Evolutionary conservation across 2,113 vertebrate genomes (phyloP).

Genomic region (Romanogobio albipinnatus): DNA sequence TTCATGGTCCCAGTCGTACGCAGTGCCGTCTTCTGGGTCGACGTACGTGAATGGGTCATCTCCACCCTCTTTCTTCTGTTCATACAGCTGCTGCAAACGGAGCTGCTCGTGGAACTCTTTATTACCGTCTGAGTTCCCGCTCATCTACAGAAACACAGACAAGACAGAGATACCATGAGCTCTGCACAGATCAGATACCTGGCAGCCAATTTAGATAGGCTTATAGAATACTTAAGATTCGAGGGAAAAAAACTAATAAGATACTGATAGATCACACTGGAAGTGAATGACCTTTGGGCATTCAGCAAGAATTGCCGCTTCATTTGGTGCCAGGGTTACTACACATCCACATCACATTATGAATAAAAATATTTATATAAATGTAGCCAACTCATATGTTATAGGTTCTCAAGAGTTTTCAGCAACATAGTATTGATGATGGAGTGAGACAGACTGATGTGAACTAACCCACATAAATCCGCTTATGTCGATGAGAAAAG

Average conservation of each 20-base stretch:
- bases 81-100: conserved; percentile 86
- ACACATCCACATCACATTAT: too few relatives aligned
- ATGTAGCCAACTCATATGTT: too few relatives aligned
- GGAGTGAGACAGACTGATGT: not conserved
- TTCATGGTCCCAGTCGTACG: conserved; percentile 92
- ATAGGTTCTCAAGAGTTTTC: not conserved
- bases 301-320: not conserved
- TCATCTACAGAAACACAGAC: conserved; percentile 64
- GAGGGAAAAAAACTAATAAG: not conserved
- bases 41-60: conserved; percentile 78
- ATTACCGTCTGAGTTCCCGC: conserved; percentile 71
- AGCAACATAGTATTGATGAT: not conserved
- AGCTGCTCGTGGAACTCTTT: conserved; percentile 91
- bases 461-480: not conserved
- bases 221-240: not conserved
- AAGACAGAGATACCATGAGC: not conserved
- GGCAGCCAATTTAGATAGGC: too few relatives aligned
- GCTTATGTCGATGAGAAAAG: not conserved
- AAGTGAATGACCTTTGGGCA: not conserved
- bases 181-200: too few relatives aligned
- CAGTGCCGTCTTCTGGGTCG: conserved; percentile 85
- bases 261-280: not conserved
- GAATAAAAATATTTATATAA: too few relatives aligned
- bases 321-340: not conserved
- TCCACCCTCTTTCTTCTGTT: conserved; percentile 62